phyloP scores from a whole-genome alignment of 1,140 invertebrate species.

The Marisa cornuarietis region DNA sequence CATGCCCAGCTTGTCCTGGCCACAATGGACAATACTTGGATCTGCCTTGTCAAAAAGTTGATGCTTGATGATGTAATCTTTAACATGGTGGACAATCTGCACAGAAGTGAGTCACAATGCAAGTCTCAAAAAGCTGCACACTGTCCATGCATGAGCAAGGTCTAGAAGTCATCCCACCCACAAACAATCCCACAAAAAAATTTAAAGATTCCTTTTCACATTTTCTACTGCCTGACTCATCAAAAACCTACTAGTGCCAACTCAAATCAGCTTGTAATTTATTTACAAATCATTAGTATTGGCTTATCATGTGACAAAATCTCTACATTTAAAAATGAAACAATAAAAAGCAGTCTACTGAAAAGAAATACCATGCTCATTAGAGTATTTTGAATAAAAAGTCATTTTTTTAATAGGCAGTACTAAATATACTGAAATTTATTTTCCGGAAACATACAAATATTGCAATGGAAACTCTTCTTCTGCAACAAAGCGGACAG shows the following conservation, averaged over 20 bases:
- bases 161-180: not conserved
- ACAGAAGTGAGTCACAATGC: slow-evolving; percentile 10
- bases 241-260: not conserved
- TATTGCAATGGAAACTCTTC: too few species aligned
- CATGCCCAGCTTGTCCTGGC: slow-evolving; percentile 38
- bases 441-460: too few species aligned
- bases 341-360: too few species aligned
- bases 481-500: too few species aligned
- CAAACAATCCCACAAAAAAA: too few species aligned
- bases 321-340: too few species aligned
- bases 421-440: too few species aligned
- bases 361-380: too few species aligned
- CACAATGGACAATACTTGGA: slow-evolving; percentile 45
- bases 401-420: too few species aligned
- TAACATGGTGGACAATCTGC: slow-evolving; percentile 46
- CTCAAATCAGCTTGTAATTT: not conserved
- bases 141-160: not conserved
- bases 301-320: not conserved
- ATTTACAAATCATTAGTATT: not conserved
- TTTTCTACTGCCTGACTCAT: not conserved
- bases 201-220: not conserved
- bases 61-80: slow-evolving; percentile 46
- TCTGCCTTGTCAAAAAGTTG: slow-evolving; percentile 46
- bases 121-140: too few species aligned
- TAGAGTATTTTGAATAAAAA: too few species aligned